Conservation (phyloP, 2,888 invertebrate genomes). For the Cerastoderma edule region DNA sequence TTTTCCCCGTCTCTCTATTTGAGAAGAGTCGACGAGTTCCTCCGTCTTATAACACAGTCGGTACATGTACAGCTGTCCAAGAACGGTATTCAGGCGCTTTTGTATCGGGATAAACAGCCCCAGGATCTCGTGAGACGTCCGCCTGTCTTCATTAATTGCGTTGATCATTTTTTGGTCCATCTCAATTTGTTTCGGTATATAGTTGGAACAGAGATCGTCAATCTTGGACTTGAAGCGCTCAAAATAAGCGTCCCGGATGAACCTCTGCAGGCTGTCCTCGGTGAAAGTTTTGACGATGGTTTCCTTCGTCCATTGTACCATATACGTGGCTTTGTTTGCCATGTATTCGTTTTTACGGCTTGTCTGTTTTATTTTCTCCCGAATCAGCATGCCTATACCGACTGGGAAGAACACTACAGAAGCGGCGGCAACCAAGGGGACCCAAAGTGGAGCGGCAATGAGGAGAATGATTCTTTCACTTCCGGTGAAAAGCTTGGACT, state of each 20-base stretch:
- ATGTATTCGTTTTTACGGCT: slow-evolving; percentile 43
- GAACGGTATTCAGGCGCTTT: slow-evolving; percentile 41
- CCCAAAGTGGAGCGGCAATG: slow-evolving; percentile 64
- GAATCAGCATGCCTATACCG: slow-evolving; percentile 56
- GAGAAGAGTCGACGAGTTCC: slow-evolving; percentile 38
- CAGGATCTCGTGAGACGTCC: slow-evolving; percentile 55
- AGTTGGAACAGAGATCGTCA: slow-evolving; percentile 52
- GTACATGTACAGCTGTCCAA: slow-evolving; percentile 51
- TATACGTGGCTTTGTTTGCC: slow-evolving; percentile 50
- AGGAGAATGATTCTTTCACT: slow-evolving; percentile 62
- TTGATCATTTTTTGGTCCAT: slow-evolving; percentile 56
- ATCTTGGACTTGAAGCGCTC: slow-evolving; percentile 47
- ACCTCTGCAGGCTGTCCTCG: slow-evolving; percentile 37
- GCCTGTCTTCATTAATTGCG: slow-evolving; percentile 57
- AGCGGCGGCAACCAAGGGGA: slow-evolving; percentile 64
- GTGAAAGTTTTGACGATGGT: slow-evolving; percentile 38
- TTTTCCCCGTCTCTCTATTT: slow-evolving; percentile 18
- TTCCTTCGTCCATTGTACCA: slow-evolving; percentile 56
- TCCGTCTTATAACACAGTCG: slow-evolving; percentile 51
- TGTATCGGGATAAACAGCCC: slow-evolving; percentile 56
- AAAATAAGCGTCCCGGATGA: slow-evolving; percentile 49
- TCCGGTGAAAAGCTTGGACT: slow-evolving; percentile 47
- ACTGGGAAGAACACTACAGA: slow-evolving; percentile 62
- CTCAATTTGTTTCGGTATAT: slow-evolving; percentile 63
- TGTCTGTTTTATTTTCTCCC: slow-evolving; percentile 46